Conservation (phyloP, 2,113 vertebrate genomes). For the Solea solea region DNA sequence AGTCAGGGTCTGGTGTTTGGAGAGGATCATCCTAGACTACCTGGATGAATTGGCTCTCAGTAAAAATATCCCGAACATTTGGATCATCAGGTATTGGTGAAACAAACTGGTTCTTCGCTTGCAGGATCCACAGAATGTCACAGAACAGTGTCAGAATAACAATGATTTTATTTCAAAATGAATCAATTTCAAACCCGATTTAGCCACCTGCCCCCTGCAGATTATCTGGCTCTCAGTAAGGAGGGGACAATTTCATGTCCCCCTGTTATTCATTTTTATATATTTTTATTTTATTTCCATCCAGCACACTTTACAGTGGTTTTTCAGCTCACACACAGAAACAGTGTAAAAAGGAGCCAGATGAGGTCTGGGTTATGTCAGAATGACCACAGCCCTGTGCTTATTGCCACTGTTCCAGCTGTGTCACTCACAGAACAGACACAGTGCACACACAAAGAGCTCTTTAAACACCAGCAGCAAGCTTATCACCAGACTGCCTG, state of each 20-base stretch:
- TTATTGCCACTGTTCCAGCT: conserved; percentile 24
- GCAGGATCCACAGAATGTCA: too few relatives aligned
- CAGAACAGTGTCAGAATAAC: too few relatives aligned
- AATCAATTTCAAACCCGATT: too few relatives aligned
- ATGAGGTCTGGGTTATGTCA: conserved; percentile 33
- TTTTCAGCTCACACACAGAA: background rate
- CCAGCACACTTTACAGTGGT: background rate
- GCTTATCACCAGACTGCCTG: conserved; percentile 39
- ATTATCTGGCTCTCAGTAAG: too few relatives aligned
- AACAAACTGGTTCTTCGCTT: background rate
- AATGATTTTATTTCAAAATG: background rate
- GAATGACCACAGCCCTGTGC: conserved; percentile 38
- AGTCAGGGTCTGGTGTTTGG: background rate
- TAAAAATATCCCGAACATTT: background rate
- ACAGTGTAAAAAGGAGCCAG: background rate
- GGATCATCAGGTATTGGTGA: background rate
- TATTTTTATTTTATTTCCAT: background rate
- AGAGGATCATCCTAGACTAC: background rate
- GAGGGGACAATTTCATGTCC: too few relatives aligned
- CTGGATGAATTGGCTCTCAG: background rate
- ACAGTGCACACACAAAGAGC: conserved; percentile 43
- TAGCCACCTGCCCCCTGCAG: too few relatives aligned
- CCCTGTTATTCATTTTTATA: too few relatives aligned
- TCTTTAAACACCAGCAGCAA: conserved; percentile 33
- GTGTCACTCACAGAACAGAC: conserved; percentile 44